Percentiles rank a stretch among this genome's conserved stretches.
Evolutionary conservation across 2,888 invertebrate species (phyloP).

Genomic region (Malacosoma neustria): DNA sequence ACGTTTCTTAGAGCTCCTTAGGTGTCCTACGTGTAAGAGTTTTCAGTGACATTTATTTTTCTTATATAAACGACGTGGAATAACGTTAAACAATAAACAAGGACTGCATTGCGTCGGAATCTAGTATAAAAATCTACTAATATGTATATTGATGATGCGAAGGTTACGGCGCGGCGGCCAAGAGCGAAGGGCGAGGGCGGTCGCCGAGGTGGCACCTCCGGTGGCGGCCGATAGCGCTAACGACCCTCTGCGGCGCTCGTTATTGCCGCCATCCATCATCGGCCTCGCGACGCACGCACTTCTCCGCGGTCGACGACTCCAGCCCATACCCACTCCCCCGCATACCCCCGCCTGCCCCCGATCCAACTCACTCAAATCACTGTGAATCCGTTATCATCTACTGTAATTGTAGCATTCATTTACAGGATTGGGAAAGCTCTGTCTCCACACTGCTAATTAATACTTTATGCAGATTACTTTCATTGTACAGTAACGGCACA

Average conservation of each 20-base stretch:
- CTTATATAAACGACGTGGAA: too few species aligned
- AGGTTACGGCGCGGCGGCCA: too few species aligned
- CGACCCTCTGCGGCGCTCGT: conserved; percentile 31
- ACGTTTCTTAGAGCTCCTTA: too few species aligned
- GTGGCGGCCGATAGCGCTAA: conserved; percentile 13
- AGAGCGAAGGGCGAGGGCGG: background rate
- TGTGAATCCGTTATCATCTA: conserved; percentile 6
- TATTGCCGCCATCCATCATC: conserved; percentile 62
- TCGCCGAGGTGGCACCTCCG: background rate
- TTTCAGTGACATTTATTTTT: too few species aligned
- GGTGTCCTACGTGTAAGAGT: too few species aligned
- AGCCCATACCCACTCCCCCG: too few species aligned
- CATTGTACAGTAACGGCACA: background rate
- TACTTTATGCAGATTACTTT: background rate
- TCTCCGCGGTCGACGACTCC: conserved; percentile 4
- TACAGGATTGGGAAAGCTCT: background rate
- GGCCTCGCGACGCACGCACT: conserved; percentile 10
- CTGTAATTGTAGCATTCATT: background rate
- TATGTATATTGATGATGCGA: too few species aligned
- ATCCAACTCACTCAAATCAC: conserved; percentile 2
- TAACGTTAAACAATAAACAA: too few species aligned
- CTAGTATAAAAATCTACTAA: too few species aligned
- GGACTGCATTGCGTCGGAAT: too few species aligned
- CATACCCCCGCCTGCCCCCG: conserved; percentile 1
- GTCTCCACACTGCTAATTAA: background rate